Conservation (phyloP, 2,888 invertebrate genomes). For the Apoda limacodes region DNA sequence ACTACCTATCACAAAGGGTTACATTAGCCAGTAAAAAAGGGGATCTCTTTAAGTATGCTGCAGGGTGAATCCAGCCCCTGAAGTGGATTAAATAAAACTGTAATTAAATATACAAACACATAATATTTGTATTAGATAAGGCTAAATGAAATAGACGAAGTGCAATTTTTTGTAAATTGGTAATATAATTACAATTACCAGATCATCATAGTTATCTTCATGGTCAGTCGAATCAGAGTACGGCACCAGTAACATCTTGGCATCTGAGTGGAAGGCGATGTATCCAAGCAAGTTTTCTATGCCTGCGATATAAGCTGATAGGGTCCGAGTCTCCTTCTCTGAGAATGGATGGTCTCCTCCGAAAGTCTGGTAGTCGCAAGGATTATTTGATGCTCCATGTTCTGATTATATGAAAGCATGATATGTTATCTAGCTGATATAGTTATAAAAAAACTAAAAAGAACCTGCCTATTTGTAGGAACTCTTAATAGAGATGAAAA, state of each 20-base stretch:
- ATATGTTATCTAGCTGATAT: no score
- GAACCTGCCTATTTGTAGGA: no score
- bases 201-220: conserved; percentile 58
- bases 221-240: conserved; percentile 71
- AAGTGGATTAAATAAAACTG: not conserved
- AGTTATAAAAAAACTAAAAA: no score
- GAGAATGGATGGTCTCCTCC: conserved; percentile 78
- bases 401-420: no score
- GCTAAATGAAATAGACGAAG: not conserved
- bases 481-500: no score
- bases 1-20: no score
- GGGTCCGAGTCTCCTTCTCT: conserved; percentile 72
- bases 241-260: conserved; percentile 76
- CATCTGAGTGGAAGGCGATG: conserved; percentile 80
- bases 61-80: no score
- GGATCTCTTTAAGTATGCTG: no score
- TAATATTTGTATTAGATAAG: conserved; percentile 1
- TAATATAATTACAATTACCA: conserved; percentile 31
- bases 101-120: conserved; percentile 2
- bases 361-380: conserved; percentile 76
- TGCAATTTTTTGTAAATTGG: not conserved
- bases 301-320: conserved; percentile 66
- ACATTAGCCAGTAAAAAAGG: no score
- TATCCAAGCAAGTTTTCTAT: conserved; percentile 71
- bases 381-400: conserved; percentile 47